phyloP scores from a whole-genome alignment of 2,113 vertebrate genomes.

The Pampusana beccarii region DNA sequence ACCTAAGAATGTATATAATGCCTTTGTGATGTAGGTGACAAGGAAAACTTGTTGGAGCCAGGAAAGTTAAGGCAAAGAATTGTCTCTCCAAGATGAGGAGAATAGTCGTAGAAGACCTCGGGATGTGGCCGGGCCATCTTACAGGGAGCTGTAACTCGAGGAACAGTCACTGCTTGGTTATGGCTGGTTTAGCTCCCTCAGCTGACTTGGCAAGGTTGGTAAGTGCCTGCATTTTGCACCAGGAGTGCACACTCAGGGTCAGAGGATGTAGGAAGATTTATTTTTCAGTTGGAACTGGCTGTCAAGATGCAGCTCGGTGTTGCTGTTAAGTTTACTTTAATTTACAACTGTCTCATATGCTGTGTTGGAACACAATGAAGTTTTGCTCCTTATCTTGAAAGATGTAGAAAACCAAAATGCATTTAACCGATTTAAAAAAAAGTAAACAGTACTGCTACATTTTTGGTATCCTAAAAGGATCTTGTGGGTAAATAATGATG shows the following conservation, averaged over 20 bases:
- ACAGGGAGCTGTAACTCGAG: background rate
- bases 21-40: background rate
- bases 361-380: background rate
- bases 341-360: background rate
- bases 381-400: slow-evolving; percentile 23
- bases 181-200: background rate
- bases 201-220: background rate
- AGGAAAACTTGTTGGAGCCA: background rate
- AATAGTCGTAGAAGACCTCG: background rate
- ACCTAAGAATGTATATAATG: slow-evolving; percentile 23
- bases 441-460: background rate
- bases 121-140: background rate
- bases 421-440: background rate
- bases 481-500: background rate
- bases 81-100: background rate
- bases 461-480: background rate
- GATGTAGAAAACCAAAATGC: slow-evolving; percentile 51
- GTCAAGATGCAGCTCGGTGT: background rate
- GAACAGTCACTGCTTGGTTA: background rate
- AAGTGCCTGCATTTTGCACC: background rate
- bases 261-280: background rate
- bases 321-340: background rate
- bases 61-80: background rate
- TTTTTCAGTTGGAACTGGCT: background rate
- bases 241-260: background rate